Conservation (phyloP, 2,797 vertebrate species). For the Pseudochaenichthys georgianus region DNA sequence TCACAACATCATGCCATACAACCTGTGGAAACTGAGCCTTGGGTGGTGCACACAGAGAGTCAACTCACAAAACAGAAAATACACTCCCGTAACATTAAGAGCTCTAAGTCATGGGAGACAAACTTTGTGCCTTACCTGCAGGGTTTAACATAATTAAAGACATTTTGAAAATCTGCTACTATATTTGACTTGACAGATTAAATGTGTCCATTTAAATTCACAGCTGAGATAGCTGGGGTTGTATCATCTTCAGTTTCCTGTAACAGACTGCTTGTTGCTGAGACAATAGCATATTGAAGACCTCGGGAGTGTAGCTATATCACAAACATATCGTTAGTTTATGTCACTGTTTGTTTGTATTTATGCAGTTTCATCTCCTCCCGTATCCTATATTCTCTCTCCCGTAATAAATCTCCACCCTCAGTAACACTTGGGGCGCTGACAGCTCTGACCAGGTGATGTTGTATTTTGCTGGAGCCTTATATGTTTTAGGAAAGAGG, state of each 20-base stretch:
- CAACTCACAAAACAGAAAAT: no score
- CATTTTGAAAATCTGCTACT: no score
- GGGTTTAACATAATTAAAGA: no score
- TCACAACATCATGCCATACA: no score
- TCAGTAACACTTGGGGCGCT: conserved; percentile 4
- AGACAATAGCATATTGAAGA: conserved; percentile 17
- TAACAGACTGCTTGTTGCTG: conserved; percentile 21
- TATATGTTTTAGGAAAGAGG: not conserved
- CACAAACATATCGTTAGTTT: conserved; percentile 6
- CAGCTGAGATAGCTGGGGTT: conserved; percentile 5
- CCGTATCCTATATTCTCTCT: not conserved
- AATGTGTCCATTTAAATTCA: conserved; percentile 3
- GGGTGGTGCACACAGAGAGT: no score
- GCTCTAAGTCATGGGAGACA: no score
- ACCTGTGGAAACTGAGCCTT: no score
- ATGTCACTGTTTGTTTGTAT: conserved; percentile 21
- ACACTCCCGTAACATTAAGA: no score
- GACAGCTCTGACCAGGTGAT: conserved; percentile 11
- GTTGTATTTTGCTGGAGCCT: not conserved
- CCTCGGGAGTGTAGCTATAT: conserved; percentile 17
- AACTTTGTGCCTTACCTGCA: no score
- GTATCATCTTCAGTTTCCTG: conserved; percentile 3
- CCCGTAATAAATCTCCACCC: not conserved
- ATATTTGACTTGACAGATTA: not conserved
- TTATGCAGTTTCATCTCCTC: conserved; percentile 10